phyloP scores from a whole-genome alignment of 2,113 vertebrate genomes.

The Cacatua alba region DNA sequence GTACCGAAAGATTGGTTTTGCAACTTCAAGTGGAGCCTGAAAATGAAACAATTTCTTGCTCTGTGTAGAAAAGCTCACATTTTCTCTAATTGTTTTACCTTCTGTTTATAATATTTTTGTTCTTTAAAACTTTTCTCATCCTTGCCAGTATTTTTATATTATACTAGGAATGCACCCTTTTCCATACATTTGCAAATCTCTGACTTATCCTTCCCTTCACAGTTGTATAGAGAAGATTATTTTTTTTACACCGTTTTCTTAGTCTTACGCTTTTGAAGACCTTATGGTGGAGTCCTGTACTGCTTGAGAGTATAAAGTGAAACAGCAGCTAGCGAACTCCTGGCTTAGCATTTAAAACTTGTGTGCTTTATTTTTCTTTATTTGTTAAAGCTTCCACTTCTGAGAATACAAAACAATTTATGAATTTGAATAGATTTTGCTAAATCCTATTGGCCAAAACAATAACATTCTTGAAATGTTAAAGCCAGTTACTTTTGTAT shows the following conservation, averaged over 20 bases:
- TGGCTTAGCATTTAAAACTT: neutral
- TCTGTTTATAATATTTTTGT: neutral
- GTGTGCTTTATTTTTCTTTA: neutral
- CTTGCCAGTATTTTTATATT: neutral
- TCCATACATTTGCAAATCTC: neutral
- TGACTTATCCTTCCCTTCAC: neutral
- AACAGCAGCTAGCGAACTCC: neutral
- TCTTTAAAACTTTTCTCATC: neutral
- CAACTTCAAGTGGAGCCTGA: neutral
- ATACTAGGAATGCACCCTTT: neutral
- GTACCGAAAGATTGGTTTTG: neutral
- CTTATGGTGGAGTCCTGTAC: neutral
- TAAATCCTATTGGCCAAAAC: neutral
- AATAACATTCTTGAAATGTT: neutral
- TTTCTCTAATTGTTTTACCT: neutral
- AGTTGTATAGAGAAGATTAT: neutral
- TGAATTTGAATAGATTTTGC: neutral
- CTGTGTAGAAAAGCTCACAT: neutral
- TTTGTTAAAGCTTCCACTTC: neutral
- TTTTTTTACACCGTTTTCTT: neutral
- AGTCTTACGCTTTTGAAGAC: neutral
- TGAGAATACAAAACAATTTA: neutral
- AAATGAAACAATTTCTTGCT: neutral
- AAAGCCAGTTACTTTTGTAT: neutral
- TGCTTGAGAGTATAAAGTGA: neutral